phyloP scores from a whole-genome alignment of 2,888 invertebrate genomes.

The Callyntrura sp. region DNA sequence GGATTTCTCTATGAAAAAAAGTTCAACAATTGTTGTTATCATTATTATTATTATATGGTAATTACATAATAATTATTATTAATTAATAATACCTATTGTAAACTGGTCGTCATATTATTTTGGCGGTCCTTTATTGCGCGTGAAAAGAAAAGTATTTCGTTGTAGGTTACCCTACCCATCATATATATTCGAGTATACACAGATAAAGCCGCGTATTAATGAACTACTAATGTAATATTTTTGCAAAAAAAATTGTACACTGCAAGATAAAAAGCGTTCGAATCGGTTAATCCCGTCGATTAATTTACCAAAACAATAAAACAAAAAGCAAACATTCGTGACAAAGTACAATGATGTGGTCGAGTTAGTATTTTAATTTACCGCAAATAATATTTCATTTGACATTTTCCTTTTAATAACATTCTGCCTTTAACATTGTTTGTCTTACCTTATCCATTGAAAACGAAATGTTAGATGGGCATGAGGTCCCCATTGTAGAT shows the following conservation, averaged over 20 bases:
- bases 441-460: too few species aligned
- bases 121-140: constrained; percentile 68
- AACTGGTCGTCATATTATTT: constrained; percentile 61
- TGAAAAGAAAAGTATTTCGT: constrained; percentile 76
- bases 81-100: constrained; percentile 58
- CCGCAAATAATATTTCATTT: too few species aligned
- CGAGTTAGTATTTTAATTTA: too few species aligned
- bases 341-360: constrained; percentile 42
- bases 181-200: constrained; percentile 77
- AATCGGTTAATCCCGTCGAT: constrained; percentile 79
- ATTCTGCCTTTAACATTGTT: too few species aligned
- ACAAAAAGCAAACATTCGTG: constrained; percentile 75
- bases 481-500: too few species aligned
- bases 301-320: constrained; percentile 78
- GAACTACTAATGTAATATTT: constrained; percentile 79
- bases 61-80: constrained; percentile 64
- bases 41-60: constrained; percentile 63
- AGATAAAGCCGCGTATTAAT: constrained; percentile 74
- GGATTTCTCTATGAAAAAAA: constrained; percentile 71
- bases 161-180: constrained; percentile 74
- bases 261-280: constrained; percentile 70
- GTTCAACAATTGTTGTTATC: constrained; percentile 72
- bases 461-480: too few species aligned
- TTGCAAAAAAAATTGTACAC: constrained; percentile 78
- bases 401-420: too few species aligned